Percentiles rank a stretch among this genome's conserved stretches.
phyloP scores from a whole-genome alignment of 2,888 invertebrate species.

The Drosophila barbarae region DNA sequence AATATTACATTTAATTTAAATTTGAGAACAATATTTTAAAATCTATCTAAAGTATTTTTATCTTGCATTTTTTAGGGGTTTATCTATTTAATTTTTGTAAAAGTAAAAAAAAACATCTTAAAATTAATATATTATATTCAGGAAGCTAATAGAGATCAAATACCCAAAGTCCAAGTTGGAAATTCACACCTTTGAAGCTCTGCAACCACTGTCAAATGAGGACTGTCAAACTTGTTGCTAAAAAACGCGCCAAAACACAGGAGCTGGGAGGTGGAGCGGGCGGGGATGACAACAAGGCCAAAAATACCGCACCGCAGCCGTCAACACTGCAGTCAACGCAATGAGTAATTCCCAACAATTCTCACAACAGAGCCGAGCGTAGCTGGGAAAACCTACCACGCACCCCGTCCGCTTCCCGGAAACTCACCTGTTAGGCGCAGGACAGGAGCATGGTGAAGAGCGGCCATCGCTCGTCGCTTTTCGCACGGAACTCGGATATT shows the following conservation, averaged over 20 bases:
- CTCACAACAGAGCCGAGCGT: conserved; percentile 28
- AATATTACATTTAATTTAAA: too few species aligned
- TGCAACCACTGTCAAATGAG: conserved; percentile 9
- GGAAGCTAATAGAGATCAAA: background rate
- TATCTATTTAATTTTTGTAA: too few species aligned
- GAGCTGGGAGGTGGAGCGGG: conserved; percentile 2
- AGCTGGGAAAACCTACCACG: conserved; percentile 17
- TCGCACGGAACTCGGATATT: conserved; percentile 25
- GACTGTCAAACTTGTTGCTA: conserved; percentile 63
- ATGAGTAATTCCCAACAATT: conserved; percentile 56
- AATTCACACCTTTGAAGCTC: background rate
- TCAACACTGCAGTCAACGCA: conserved; percentile 68
- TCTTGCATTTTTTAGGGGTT: too few species aligned
- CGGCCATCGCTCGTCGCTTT: conserved; percentile 18
- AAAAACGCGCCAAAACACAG: conserved; percentile 62
- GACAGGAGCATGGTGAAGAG: conserved; percentile 62
- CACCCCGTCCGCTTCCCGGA: conserved; percentile 32
- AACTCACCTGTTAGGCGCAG: conserved; percentile 71
- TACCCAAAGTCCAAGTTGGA: background rate
- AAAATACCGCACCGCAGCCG: conserved; percentile 61
- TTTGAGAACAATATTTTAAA: too few species aligned
- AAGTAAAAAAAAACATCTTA: too few species aligned
- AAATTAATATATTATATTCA: too few species aligned
- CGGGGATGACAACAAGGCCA: conserved; percentile 23
- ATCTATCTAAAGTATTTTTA: too few species aligned